phyloP scores from a whole-genome alignment of 53 echinoderm and acorn worm genomes.

The Temnopleurus reevesii region DNA sequence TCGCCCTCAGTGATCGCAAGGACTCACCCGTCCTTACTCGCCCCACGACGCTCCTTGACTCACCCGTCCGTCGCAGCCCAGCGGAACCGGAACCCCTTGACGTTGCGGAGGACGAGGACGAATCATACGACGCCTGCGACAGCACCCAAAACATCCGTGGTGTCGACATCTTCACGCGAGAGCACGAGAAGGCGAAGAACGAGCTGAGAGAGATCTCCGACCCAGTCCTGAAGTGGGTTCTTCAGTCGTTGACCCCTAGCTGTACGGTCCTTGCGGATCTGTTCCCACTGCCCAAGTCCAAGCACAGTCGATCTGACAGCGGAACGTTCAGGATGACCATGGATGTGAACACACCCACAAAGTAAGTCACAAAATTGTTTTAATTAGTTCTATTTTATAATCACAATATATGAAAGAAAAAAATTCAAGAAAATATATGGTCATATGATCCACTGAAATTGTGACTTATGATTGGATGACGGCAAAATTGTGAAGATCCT shows the following conservation, averaged over 20 bases:
- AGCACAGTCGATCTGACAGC: not conserved
- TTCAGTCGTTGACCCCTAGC: slow-evolving; percentile 59
- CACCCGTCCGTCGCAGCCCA: not conserved
- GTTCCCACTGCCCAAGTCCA: slow-evolving; percentile 44
- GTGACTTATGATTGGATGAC: no score
- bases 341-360: slow-evolving; percentile 42
- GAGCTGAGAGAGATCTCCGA: slow-evolving; percentile 56
- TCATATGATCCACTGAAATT: no score
- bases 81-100: slow-evolving; percentile 23
- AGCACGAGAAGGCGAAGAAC: slow-evolving; percentile 19
- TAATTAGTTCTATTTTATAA: no score
- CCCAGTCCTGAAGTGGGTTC: slow-evolving; percentile 72
- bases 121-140: not conserved
- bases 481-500: no score
- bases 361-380: not conserved
- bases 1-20: not conserved
- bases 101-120: not conserved
- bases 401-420: no score
- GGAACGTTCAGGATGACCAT: slow-evolving; percentile 40
- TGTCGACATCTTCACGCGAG: slow-evolving; percentile 22
- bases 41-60: not conserved
- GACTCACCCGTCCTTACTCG: not conserved
- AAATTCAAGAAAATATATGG: no score
- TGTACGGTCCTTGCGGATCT: slow-evolving; percentile 9
- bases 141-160: not conserved